These are phyloP conservation scores for Stenoptilia bipunctidactyla DNA, from an alignment of 2,888 invertebrate species.

Conservation along the genomic window DNA sequence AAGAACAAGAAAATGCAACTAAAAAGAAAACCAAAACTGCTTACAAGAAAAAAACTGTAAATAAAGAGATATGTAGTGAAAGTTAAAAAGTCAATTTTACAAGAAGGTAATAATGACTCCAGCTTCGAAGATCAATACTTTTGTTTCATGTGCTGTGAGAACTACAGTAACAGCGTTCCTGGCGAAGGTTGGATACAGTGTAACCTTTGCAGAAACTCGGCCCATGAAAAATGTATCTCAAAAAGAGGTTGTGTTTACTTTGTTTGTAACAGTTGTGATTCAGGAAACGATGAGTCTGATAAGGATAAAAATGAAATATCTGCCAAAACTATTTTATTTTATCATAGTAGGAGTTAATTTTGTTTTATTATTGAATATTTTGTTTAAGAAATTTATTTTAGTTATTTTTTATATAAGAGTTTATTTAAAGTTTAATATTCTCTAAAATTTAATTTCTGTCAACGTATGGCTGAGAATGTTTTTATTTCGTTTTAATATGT, in stretches of 20 bases:
- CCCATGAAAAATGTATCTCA: constrained; percentile 11
- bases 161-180: constrained; percentile 14
- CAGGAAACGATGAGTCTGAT: too few species aligned
- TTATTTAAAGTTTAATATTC: too few species aligned
- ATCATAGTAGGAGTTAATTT: too few species aligned
- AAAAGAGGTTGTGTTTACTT: not conserved
- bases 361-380: too few species aligned
- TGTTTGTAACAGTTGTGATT: too few species aligned
- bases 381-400: too few species aligned
- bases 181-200: constrained; percentile 15
- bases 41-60: not conserved
- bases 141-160: constrained; percentile 13
- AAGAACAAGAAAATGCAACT: constrained; percentile 11
- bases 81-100: constrained; percentile 2
- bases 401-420: too few species aligned
- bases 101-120: not conserved
- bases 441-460: too few species aligned
- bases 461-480: too few species aligned
- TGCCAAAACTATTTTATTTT: too few species aligned
- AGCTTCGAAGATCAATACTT: constrained; percentile 12
- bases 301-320: too few species aligned
- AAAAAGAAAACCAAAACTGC: not conserved
- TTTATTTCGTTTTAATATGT: too few species aligned
- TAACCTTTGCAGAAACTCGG: constrained; percentile 11
- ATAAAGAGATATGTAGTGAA: constrained; percentile 1